Evolutionary conservation across 2,888 invertebrate species (phyloP).

Genomic region (Anagyrus pseudococci): DNA sequence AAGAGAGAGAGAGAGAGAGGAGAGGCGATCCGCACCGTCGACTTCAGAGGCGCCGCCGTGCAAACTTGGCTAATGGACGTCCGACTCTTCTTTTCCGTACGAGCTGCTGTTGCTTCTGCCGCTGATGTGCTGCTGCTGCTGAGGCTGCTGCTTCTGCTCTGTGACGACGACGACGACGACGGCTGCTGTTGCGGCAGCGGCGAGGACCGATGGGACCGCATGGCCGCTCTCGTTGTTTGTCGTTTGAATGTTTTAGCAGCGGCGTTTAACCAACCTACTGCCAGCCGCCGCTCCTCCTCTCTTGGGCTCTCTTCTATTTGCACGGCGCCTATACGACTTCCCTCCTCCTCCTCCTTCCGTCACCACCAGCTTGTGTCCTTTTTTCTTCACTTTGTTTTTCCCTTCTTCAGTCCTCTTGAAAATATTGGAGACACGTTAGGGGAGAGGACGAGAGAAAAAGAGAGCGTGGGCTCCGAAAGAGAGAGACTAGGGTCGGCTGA

Average conservation of each 20-base stretch:
- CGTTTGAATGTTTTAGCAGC: slow-evolving; percentile 60
- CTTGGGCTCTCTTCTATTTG: slow-evolving; percentile 47
- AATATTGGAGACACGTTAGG: slow-evolving; percentile 28
- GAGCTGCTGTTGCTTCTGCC: too few relatives aligned
- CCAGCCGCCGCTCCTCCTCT: slow-evolving; percentile 42
- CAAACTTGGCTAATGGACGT: slow-evolving; percentile 61
- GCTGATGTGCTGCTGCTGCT: not conserved
- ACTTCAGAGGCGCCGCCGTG: slow-evolving; percentile 61
- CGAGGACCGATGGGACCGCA: not conserved
- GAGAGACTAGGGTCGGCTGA: too few relatives aligned
- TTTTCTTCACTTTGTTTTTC: slow-evolving; percentile 3
- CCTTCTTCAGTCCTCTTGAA: not conserved
- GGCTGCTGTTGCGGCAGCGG: not conserved
- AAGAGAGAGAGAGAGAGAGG: too few relatives aligned
- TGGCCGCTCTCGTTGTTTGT: slow-evolving; percentile 50
- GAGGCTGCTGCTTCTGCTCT: not conserved
- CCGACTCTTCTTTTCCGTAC: slow-evolving; percentile 25
- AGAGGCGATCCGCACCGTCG: slow-evolving; percentile 39
- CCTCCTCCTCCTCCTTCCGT: not conserved
- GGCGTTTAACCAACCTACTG: slow-evolving; percentile 59
- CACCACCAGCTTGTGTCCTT: not conserved
- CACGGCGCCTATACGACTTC: slow-evolving; percentile 17
- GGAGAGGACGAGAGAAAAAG: not conserved
- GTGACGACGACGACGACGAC: not conserved
- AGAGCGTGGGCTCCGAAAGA: too few relatives aligned